phyloP scores from a whole-genome alignment of 2,113 vertebrate species.

The Cepphus grylle region DNA sequence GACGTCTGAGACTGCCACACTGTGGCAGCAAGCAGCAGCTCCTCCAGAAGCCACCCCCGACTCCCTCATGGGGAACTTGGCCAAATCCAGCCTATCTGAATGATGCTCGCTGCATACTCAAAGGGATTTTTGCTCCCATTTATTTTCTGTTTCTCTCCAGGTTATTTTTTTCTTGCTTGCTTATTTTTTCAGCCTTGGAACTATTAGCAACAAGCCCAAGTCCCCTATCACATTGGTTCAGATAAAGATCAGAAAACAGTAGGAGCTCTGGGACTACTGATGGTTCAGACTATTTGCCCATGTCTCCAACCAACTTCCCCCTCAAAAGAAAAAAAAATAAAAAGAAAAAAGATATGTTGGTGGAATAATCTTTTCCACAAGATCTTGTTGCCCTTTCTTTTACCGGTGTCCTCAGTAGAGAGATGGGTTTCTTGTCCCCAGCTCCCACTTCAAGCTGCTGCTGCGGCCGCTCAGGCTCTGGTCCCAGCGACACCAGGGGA shows the following conservation, averaged over 20 bases:
- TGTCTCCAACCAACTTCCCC: background rate
- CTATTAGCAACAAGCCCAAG: background rate
- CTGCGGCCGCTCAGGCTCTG: background rate
- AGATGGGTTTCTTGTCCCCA: background rate
- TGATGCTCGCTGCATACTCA: background rate
- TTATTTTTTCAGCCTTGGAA: background rate
- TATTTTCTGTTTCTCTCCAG: background rate
- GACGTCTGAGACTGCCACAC: background rate
- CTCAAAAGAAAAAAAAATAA: background rate
- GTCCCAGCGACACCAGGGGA: background rate
- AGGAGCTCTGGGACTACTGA: background rate
- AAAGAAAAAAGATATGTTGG: rapidly evolving
- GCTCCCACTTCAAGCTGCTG: background rate
- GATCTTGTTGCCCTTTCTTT: background rate
- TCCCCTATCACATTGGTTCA: rapidly evolving
- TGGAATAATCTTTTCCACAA: background rate
- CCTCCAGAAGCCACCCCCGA: background rate
- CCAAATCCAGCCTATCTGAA: background rate
- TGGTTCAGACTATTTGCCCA: background rate
- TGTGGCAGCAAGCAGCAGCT: background rate
- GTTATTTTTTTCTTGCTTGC: background rate
- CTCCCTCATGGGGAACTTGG: background rate
- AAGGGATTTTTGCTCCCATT: background rate
- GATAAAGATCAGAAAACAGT: background rate
- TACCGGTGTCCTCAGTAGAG: background rate